Evolutionary conservation across 2,888 invertebrate species (phyloP), one percentile per base, ranked within the genome.

Genomic region (Zygogramma bicolorata): DNA sequence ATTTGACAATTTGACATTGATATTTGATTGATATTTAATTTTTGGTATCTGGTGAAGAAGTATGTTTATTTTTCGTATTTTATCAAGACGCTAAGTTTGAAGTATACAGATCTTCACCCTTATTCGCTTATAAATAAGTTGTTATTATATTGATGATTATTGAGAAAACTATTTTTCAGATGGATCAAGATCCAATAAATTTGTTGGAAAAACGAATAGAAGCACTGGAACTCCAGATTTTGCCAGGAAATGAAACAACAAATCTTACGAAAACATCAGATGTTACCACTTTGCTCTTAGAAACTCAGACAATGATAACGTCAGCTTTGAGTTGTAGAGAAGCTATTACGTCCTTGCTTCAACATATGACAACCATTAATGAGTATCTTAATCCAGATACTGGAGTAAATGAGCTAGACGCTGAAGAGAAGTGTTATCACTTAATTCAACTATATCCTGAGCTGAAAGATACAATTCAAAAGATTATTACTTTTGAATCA

Each of bases 241-340:
- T 88, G 15, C 84, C 85, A 22, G 82, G 84, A 62, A 79, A 79
- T 34, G 79, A 81, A 13, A 76, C 78, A 18, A 75, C 81, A 13
- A 77, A n/a, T n/a, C n/a, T 81, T 46, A 79, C 79, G 15, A 77
- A 83, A 59, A 83, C 83, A 20, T 84, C 77, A 73, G 80, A 85
- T n/a, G 82, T 89, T 10, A 82, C 88, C 0, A 89, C 89, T 72
- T 85, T 85, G 69, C 83, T 90, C 8, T 42, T 88, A 15, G 87
- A 88, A 79, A 86, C 87, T 0, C 88, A 89, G 76, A 88, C 88
- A 1, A 85, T 89, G 80, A 87, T 89, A 29, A 85, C 87, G 3
- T 88, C 89, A 6, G 89, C 89, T 1, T 76, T 89, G 18, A 89
- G 88, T 71, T 89, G 89, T 65, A 86, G 89, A 49, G 89, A 90